phyloP scores from a whole-genome alignment of 2,113 vertebrate genomes.

The Tautogolabrus adspersus region DNA sequence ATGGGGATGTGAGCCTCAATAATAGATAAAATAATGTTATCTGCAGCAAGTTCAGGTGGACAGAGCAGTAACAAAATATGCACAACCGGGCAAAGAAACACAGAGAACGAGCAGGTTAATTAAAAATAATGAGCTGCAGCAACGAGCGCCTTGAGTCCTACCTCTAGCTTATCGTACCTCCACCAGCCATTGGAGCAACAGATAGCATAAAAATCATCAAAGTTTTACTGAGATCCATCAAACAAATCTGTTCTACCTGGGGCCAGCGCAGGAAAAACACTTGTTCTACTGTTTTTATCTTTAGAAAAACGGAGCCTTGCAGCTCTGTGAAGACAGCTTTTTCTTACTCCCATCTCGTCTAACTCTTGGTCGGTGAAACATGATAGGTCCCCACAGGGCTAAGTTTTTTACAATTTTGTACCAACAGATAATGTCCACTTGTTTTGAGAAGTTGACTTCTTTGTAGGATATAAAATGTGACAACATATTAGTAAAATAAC shows the following conservation, averaged over 20 bases:
- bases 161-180: not conserved
- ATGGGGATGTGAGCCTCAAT: too few relatives aligned
- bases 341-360: not conserved
- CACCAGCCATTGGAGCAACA: not conserved
- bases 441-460: too few relatives aligned
- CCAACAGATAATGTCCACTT: too few relatives aligned
- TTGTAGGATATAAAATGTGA: too few relatives aligned
- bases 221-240: not conserved
- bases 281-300: not conserved
- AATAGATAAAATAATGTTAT: too few relatives aligned
- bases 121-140: slow-evolving; percentile 15
- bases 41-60: not conserved
- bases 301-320: not conserved
- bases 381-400: too few relatives aligned
- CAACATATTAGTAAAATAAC: too few relatives aligned
- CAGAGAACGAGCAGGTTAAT: not conserved
- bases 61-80: not conserved
- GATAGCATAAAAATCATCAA: not conserved
- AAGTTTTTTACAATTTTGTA: too few relatives aligned
- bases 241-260: not conserved
- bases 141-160: not conserved
- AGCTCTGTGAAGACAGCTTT: not conserved
- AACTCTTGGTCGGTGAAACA: not conserved
- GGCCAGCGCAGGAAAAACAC: not conserved
- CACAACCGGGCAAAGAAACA: not conserved